phyloP scores from a whole-genome alignment of 2,113 vertebrate genomes.

The Vidua chalybeata region DNA sequence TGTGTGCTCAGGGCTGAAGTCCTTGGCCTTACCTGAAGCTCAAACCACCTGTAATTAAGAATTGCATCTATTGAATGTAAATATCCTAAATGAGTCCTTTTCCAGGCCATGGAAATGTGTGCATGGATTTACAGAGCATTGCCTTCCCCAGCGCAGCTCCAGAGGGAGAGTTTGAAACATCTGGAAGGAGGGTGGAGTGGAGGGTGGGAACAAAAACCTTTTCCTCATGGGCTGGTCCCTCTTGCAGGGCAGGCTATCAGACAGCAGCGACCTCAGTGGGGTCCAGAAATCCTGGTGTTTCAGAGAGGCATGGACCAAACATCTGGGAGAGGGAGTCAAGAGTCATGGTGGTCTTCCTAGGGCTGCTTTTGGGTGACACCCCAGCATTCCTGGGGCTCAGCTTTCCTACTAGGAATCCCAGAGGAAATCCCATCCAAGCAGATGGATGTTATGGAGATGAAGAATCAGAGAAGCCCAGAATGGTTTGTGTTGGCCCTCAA shows the following conservation, averaged over 20 bases:
- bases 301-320: not conserved
- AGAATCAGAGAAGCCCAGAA: not conserved
- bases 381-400: not conserved
- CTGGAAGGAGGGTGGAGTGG: not conserved
- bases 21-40: not conserved
- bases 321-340: not conserved
- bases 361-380: not conserved
- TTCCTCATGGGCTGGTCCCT: not conserved
- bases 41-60: not conserved
- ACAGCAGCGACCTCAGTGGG: no score
- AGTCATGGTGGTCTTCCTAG: not conserved
- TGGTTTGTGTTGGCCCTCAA: not conserved
- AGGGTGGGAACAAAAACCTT: not conserved
- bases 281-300: not conserved
- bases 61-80: accelerated
- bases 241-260: no score
- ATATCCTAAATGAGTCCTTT: accelerated
- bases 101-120: accelerated
- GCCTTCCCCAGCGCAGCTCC: not conserved
- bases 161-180: not conserved
- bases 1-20: not conserved
- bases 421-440: not conserved
- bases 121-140: not conserved
- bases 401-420: not conserved
- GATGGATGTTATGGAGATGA: not conserved